Evolutionary conservation across 2,797 vertebrate species (phyloP).

Genomic region (Taeniopygia guttata): DNA sequence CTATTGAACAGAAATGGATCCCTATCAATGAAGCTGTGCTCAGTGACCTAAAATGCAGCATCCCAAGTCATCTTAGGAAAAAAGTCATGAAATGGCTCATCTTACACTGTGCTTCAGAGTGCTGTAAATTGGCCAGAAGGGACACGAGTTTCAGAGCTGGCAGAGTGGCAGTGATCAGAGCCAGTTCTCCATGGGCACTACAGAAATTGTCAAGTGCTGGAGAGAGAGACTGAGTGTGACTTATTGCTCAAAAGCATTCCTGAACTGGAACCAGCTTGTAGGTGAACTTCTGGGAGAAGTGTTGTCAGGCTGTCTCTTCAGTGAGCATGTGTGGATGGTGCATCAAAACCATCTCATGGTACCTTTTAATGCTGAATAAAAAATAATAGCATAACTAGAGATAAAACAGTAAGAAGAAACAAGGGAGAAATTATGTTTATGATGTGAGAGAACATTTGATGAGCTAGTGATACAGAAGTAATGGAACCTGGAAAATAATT

Average conservation of each 20-base stretch:
- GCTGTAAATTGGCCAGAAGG: neutral
- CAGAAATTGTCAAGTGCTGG: neutral
- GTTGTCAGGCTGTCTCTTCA: neutral
- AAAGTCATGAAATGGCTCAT: neutral
- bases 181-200: neutral
- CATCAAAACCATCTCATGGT: neutral
- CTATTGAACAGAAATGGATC: conserved; percentile 28
- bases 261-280: neutral
- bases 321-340: neutral
- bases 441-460: neutral
- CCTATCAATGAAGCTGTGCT: conserved; percentile 22
- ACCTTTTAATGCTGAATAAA: neutral
- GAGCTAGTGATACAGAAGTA: neutral
- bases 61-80: neutral
- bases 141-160: conserved; percentile 1
- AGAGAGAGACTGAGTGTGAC: neutral
- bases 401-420: neutral
- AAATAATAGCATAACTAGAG: neutral
- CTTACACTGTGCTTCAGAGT: neutral
- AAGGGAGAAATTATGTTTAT: neutral
- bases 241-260: neutral
- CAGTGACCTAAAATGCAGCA: conserved; percentile 15
- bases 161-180: neutral
- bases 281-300: neutral
- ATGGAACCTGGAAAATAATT: neutral